These are phyloP conservation scores for Chymomyza amoena DNA, from an alignment of 2,888 invertebrate species.

Conservation along the genomic window DNA sequence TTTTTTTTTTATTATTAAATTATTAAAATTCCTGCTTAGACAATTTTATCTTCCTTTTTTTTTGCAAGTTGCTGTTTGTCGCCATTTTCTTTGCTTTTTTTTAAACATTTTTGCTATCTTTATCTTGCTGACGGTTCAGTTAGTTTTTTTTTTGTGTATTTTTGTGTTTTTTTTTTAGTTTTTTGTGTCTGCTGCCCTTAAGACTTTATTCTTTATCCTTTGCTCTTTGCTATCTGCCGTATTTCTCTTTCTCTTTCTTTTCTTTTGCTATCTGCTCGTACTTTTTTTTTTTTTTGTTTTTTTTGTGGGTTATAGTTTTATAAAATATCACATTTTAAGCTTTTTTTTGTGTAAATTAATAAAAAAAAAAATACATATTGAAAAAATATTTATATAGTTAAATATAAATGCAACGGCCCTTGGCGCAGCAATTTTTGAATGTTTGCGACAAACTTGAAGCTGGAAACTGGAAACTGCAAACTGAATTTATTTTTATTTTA, in stretches of 20 bases:
- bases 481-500: background rate
- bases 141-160: constrained; percentile 3
- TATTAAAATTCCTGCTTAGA: background rate
- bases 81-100: background rate
- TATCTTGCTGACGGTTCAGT: constrained; percentile 5
- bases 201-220: constrained; percentile 1
- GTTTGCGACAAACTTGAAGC: background rate
- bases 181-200: constrained; percentile 3
- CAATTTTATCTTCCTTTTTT: background rate
- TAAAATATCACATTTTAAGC: constrained; percentile 79
- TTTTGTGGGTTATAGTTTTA: constrained; percentile 72
- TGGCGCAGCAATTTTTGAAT: background rate
- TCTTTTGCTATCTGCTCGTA: constrained; percentile 4
- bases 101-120: background rate
- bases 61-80: background rate
- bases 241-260: background rate
- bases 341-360: constrained; percentile 52
- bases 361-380: constrained; percentile 52
- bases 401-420: background rate
- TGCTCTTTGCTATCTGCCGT: constrained; percentile 15
- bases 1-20: constrained; percentile 12
- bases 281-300: background rate
- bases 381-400: constrained; percentile 1
- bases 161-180: constrained; percentile 5
- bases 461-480: background rate